Evolutionary conservation across 2,888 invertebrate species (phyloP), one percentile per base, ranked within the genome.

Genomic region (Limnephilus rhombicus): DNA sequence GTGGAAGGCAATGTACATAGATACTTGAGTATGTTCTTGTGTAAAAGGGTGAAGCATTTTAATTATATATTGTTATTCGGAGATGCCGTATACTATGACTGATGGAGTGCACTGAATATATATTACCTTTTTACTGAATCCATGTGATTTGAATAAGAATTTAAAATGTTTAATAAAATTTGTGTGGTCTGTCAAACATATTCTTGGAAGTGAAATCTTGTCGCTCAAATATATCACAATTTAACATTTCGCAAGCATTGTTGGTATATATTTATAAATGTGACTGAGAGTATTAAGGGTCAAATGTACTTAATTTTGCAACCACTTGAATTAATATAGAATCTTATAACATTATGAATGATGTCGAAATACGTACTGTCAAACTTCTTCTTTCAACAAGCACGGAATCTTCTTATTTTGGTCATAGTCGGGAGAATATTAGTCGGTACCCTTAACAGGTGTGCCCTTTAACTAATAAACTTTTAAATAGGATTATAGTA

Each of bases 91-190:
- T 34, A 83, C 88, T 90, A 49, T 89, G 93, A 93, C 93, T 93
- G 93, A 93, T 83, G 90, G 93, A 91, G 91, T 93, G 93, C 91
- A 93, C 93, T 93, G 93, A 93, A 87, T 90, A 90, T 68, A 5
- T 68, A 68, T 92, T 68, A 91, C 41, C 82, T 90, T 80, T 87
- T 91, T 87, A 91, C 85, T 91, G 37, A 91, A 37, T 92, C 53
- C 80, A 92, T 90, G 87, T 92, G 85, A 91, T 91, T 68, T 87
- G 37, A 90, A 86, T 90, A 90, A 91, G 87, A 85, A 53, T 92
- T 85, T 81, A 82, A 80, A 92, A 85, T 29, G 53, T 91, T 87
- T 87, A 34, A 37, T 7, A 49, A 49, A 83, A 83, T 89, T 85
- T 91, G 89, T 31, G 86, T 92, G 85, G 80, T 89, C 34, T 91